These are phyloP conservation scores for Astreopora myriophthalma DNA, from an alignment of 64 coral and sea anemone genomes.

Conservation along the genomic window DNA sequence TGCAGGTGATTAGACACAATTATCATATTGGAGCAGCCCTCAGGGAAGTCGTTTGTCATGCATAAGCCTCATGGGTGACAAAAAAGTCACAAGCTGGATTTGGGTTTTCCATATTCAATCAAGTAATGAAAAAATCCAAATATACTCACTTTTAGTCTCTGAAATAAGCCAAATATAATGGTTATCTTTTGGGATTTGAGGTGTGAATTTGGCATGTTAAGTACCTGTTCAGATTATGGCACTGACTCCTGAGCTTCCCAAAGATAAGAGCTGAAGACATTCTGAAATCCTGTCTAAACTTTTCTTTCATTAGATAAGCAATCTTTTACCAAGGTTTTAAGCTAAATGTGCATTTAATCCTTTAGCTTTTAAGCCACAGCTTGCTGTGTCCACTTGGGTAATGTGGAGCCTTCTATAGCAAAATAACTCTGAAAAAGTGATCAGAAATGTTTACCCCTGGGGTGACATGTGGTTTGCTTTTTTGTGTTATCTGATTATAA, in stretches of 20 bases:
- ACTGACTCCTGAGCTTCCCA: neutral
- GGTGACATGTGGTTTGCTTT: neutral
- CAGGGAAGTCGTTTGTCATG: neutral
- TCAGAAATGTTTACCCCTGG: neutral
- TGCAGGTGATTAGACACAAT: constrained; percentile 2
- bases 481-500: neutral
- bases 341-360: neutral
- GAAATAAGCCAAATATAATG: neutral
- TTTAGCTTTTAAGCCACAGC: neutral
- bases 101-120: neutral
- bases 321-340: neutral
- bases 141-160: neutral
- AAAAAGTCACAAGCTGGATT: neutral
- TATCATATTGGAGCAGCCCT: neutral
- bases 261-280: neutral
- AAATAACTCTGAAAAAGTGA: neutral
- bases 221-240: neutral
- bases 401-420: neutral
- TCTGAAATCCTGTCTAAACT: neutral
- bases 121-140: neutral
- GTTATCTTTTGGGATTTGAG: neutral
- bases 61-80: neutral
- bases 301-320: neutral
- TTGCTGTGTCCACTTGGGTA: neutral
- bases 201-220: constrained; percentile 1